A percentile compares a stretch with the other conserved stretches of the same genome.
phyloP scores from a whole-genome alignment of 2,888 invertebrate genomes.

The Pemphredon lugubris region DNA sequence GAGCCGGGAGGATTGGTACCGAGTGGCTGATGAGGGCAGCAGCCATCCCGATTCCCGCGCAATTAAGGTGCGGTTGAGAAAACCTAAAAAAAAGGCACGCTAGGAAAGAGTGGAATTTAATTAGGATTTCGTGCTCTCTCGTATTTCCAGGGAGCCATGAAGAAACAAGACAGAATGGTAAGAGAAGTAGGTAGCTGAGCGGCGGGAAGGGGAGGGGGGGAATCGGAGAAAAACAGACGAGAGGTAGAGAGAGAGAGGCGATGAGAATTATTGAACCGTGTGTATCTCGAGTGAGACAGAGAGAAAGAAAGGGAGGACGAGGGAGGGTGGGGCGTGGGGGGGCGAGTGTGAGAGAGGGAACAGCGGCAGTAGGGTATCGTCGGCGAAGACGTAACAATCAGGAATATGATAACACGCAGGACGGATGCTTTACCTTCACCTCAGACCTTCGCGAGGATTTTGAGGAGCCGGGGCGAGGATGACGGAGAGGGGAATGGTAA shows the following conservation, averaged over 20 bases:
- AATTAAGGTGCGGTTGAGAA: conserved; percentile 79
- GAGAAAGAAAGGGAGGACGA: conserved; percentile 16
- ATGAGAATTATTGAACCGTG: conserved; percentile 36
- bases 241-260: conserved; percentile 18
- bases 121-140: conserved; percentile 77
- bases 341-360: conserved; percentile 47
- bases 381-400: conserved; percentile 78
- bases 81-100: conserved; percentile 71
- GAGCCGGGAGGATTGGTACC: conserved; percentile 45
- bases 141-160: conserved; percentile 76
- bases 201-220: conserved; percentile 17
- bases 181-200: conserved; percentile 21
- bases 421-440: conserved; percentile 75
- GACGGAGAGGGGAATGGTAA: conserved; percentile 36
- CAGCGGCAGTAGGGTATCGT: conserved; percentile 54
- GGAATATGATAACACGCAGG: conserved; percentile 79
- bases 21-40: conserved; percentile 67
- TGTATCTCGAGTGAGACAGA: conserved; percentile 12
- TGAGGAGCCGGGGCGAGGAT: conserved; percentile 51
- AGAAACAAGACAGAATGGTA: conserved; percentile 65
- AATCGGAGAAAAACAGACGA: too few species aligned
- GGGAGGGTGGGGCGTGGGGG: conserved; percentile 23
- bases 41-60: conserved; percentile 73
- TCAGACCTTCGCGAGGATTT: conserved; percentile 68
- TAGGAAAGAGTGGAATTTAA: conserved; percentile 79